A percentile compares a stretch with the other conserved stretches of the same genome.
Evolutionary conservation across 2,113 vertebrate species (phyloP).

Genomic region (Trichechus manatus): DNA sequence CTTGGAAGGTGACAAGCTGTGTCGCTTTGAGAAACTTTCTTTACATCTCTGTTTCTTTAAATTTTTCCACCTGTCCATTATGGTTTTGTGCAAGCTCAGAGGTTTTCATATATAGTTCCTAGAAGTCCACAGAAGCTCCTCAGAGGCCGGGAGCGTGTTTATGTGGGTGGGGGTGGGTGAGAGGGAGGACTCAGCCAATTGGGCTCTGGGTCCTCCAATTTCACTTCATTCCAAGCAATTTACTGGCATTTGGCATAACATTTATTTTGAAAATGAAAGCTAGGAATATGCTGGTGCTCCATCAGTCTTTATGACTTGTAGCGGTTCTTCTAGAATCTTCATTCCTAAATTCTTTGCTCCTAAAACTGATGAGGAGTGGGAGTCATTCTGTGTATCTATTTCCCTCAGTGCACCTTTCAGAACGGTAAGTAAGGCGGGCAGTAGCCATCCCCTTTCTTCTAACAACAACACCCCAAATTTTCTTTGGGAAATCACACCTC

Average conservation of each 20-base stretch:
- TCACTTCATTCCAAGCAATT: not conserved
- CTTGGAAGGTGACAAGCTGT: not conserved
- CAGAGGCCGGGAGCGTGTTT: not conserved
- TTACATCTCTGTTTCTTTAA: not conserved
- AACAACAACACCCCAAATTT: not conserved
- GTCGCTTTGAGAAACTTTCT: not conserved
- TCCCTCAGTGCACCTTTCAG: not conserved
- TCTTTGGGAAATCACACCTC: not conserved
- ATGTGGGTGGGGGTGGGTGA: not conserved
- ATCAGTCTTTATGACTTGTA: not conserved
- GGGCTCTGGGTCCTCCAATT: not conserved
- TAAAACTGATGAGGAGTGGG: not conserved
- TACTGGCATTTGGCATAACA: not conserved
- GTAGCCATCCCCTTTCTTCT: not conserved
- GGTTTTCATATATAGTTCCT: not conserved
- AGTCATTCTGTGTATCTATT: not conserved
- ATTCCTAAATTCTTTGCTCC: not conserved
- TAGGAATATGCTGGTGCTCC: not conserved
- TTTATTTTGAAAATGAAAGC: slow-evolving; percentile 51
- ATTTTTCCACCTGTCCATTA: not conserved
- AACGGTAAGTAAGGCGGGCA: not conserved
- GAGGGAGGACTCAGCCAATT: not conserved
- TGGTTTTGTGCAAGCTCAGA: not conserved
- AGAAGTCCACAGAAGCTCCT: not conserved
- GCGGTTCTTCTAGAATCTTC: not conserved